Evolutionary conservation across 2,113 vertebrate genomes (phyloP), one percentile per base, ranked within the genome.

Genomic region (Heterocephalus glaber): DNA sequence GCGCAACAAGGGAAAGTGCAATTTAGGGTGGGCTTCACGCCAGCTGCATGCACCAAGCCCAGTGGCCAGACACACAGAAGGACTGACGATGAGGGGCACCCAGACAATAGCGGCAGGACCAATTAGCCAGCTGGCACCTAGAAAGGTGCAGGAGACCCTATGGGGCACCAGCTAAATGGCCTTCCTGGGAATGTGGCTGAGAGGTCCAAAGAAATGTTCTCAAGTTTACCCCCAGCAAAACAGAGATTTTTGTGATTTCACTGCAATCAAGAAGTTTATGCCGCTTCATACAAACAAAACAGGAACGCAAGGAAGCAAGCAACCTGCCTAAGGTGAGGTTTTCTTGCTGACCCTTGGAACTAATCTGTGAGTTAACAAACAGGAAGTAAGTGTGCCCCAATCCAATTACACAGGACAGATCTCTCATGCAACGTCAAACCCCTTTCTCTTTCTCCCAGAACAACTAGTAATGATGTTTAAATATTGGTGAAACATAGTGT

Each of bases 401-500:
- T 95, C 87, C 96, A 94, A 89, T 95, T 95, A 97, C 94, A 30
- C 35, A 7, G 35, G 82, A 30, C 2, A 22, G 91, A 56, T 38
- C 83, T 86, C 92, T 86, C 68, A 90, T 7, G 85, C 91, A 65
- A 92, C 92, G 86, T 44, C 41, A 96, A 85, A 89, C 87, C 14
- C 86, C 76, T 63, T 60, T 49, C n/a, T 84, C 65, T 76, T 52
- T 81, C 92, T 96, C 92, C 90, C 89, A 61, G 83, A 68, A 85
- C 91, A 38, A 70, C 72, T 81, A 58, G 96, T 82, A 76, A 65
- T 38, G 38, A 92, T 95, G 95, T 97, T 95, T 97, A 96, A 97
- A 94, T 80, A 94, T 77, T 70, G 95, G 96, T 95, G 97, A 97
- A 97, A 98, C 96, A 96, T 66, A 88, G 95, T 91, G 97, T 35